Conservation (phyloP, 2,113 vertebrate genomes). For the Chionis minor region DNA sequence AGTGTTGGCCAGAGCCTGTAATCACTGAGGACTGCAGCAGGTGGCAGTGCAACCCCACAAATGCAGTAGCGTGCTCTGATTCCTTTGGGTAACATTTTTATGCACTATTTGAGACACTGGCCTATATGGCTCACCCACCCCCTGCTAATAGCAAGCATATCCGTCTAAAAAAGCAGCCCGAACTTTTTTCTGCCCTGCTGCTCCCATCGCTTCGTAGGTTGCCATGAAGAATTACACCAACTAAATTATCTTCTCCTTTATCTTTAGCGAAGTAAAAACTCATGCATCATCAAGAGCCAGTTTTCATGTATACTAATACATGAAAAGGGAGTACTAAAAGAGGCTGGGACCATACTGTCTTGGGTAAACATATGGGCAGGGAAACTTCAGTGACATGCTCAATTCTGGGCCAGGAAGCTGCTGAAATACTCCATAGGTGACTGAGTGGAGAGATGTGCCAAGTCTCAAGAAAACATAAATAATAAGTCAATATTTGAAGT, state of each 20-base stretch:
- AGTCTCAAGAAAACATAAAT: neutral
- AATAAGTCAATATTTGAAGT: neutral
- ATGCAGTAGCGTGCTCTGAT: rapidly evolving
- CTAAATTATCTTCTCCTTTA: neutral
- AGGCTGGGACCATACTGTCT: neutral
- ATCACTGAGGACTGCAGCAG: neutral
- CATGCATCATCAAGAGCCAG: neutral
- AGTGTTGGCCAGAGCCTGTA: neutral
- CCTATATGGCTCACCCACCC: neutral
- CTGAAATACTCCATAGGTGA: neutral
- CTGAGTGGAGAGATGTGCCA: neutral
- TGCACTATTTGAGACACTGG: neutral
- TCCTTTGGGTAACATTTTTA: neutral
- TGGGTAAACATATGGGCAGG: neutral
- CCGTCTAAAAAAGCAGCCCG: neutral
- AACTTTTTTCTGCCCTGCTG: neutral
- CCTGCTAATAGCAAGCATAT: neutral
- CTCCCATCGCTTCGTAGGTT: neutral
- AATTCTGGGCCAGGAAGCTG: neutral
- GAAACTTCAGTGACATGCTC: neutral
- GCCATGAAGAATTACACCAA: neutral
- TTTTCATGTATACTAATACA: neutral
- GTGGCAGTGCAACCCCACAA: constrained; percentile 4
- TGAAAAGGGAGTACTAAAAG: neutral
- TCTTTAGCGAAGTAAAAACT: neutral